phyloP scores from a whole-genome alignment of 2,888 invertebrate genomes.

The Drosophila affinis region DNA sequence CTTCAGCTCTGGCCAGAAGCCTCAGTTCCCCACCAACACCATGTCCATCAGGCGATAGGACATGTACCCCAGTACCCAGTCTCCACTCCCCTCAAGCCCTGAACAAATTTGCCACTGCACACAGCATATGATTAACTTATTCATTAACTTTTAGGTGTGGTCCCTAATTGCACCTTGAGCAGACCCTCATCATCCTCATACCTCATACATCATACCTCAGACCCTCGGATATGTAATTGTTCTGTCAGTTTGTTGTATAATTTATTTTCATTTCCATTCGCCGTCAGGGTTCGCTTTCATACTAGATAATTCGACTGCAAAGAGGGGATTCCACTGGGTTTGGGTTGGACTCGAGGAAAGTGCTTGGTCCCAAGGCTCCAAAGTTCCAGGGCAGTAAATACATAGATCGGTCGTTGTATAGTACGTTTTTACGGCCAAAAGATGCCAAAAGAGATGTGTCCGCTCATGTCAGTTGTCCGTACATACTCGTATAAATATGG shows the following conservation, averaged over 20 bases:
- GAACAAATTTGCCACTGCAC: slow-evolving; percentile 28
- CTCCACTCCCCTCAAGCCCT: slow-evolving; percentile 1
- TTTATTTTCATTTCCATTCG: slow-evolving; percentile 32
- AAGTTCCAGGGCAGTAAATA: neutral
- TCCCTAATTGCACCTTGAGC: slow-evolving; percentile 45
- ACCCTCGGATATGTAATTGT: slow-evolving; percentile 27
- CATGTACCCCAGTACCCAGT: neutral
- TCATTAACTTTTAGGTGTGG: slow-evolving; percentile 48
- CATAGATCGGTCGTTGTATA: neutral
- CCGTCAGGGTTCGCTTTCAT: slow-evolving; percentile 40
- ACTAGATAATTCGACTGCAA: slow-evolving; percentile 32
- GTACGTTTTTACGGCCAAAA: neutral
- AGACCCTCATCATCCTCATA: slow-evolving; percentile 7
- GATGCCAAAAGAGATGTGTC: neutral
- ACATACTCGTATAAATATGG: neutral
- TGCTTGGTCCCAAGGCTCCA: too few species aligned
- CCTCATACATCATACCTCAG: neutral
- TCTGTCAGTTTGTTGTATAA: slow-evolving; percentile 35
- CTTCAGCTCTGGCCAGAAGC: slow-evolving; percentile 78
- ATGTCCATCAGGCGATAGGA: slow-evolving; percentile 83
- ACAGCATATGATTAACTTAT: slow-evolving; percentile 49
- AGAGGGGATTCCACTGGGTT: slow-evolving; percentile 27
- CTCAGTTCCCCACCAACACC: slow-evolving; percentile 81
- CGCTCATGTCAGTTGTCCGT: neutral
- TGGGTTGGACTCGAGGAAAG: slow-evolving; percentile 2